phyloP scores from a whole-genome alignment of 2,888 invertebrate species.

The Ariolimax columbianus region DNA sequence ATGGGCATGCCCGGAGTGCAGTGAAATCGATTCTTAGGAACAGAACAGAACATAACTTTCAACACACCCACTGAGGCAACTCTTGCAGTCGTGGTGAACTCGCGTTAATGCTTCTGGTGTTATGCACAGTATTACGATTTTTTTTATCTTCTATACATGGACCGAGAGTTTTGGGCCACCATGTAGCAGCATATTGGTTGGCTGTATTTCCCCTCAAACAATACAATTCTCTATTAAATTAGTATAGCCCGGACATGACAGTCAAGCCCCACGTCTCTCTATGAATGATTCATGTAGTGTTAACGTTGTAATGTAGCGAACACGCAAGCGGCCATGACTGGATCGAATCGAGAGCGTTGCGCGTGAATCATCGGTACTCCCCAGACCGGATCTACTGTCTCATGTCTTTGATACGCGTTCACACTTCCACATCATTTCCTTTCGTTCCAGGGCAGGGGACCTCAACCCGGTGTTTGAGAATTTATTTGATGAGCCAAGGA shows the following conservation, averaged over 20 bases:
- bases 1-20: too few relatives aligned
- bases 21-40: too few relatives aligned
- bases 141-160: too few relatives aligned
- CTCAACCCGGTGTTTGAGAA: too few relatives aligned
- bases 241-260: background rate
- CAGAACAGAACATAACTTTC: too few relatives aligned
- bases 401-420: background rate
- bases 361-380: background rate
- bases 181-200: too few relatives aligned
- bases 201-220: background rate
- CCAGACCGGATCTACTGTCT: background rate
- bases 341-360: background rate
- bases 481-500: too few relatives aligned
- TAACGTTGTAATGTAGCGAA: background rate
- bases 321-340: background rate
- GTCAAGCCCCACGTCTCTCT: background rate
- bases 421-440: background rate
- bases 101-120: too few relatives aligned
- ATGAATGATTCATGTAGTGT: background rate
- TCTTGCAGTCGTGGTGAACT: too few relatives aligned
- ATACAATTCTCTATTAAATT: background rate
- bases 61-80: too few relatives aligned
- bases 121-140: too few relatives aligned
- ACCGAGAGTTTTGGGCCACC: too few relatives aligned
- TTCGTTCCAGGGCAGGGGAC: background rate